Base-by-base conservation (phyloP, 1,140 invertebrate genomes). In the Procambarus clarkii region DNA sequence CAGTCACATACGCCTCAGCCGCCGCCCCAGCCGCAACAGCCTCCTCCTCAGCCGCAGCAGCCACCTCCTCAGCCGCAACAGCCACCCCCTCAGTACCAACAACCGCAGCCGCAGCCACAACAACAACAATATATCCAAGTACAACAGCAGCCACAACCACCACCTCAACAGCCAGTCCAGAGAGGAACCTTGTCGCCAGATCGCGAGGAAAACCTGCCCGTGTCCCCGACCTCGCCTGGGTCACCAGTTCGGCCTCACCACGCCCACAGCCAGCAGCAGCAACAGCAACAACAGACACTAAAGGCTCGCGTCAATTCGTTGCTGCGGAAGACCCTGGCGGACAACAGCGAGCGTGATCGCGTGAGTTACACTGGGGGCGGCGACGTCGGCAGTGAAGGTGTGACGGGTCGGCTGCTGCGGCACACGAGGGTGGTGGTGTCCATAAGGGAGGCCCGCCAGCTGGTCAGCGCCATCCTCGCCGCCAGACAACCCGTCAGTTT, bases 221-320 rank as follows among this genome's bases (percentile, higher is more conserved):
- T 21, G 48, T 83, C 84, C 0, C 86, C 86, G 71, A 86, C 77
- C 0, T 91, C 90, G 3, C 90, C 90, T 21, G 78, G 77, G 11
- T 87, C 90, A 46, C 90, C 90, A 0, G 78, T 74, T 3, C 79
- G 84, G 9, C 82, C 82, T 3, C 84, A 58, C 24, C 90, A 15
- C 64, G 15, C 13, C 91, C 92, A 50, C 45, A 78, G 34, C 69
- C 77, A 81, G 21, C 84, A 92, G 45, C 71, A 58, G 13, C 92
- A 80, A 34, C 89, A 83, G 76, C 79, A 95, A 84, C 95, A 96
- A 85, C 97, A 98, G 95, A 96, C 96, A 0, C 94, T 98, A 1
- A 98, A 98, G 94, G 97, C 98, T 93, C 95, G 97, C 93, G 97
- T 98, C 60, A 98, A 98, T 94, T 97, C 96, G 84, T 96, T 98